Evolutionary conservation across 2,113 vertebrate species (phyloP), one percentile per base, ranked within the genome.

Genomic region (Tenrec ecaudatus): DNA sequence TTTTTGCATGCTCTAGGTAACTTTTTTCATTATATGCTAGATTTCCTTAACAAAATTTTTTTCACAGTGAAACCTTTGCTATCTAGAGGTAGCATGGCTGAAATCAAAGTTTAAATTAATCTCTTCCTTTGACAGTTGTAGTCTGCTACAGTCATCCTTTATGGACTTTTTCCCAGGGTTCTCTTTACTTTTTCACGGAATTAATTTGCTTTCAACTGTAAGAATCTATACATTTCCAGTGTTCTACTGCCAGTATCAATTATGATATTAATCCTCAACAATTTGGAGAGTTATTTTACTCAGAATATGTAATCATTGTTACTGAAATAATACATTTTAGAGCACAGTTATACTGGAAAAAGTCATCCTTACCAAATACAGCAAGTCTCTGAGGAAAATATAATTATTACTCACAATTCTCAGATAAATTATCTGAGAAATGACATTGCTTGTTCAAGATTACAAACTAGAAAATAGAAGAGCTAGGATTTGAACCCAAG

Each of bases 231-330:
- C 19, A 73, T 71, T 83, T 62, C 69, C 29, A 9, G 75, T 88
- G 8, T 77, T 91, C 8, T 25, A 81, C 3, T 69, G n/a, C 4
- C 3, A 81, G 0, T 86, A 17, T 0, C n/a, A 11, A 68, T 79
- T 33, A 10, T 85, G 36, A 75, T 20, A 78, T 60, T 84, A 88
- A 89, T 47, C 86, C 1, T 40, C 76, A 22, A n/a, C 1, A 85
- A 80, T 90, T 15, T 6, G 3, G 31, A 4, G 10, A 79, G 11
- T 9, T 85, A 17, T 77, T 89, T 94, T n/a, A 43, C 29, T 87
- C 89, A 66, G 20, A 33, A 87, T 90, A 5, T 33, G 47, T 68
- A 66, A 85, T 86, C 75, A 86, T 88, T 73, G 90, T 27, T 19
- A 38, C 6, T 88, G 2, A n/a, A 86, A 88, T 62, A 85, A n/a